Evolutionary conservation across 2,797 vertebrate genomes (phyloP), one percentile per base, ranked within the genome.

Genomic region (Enteromius trimaculatus): DNA sequence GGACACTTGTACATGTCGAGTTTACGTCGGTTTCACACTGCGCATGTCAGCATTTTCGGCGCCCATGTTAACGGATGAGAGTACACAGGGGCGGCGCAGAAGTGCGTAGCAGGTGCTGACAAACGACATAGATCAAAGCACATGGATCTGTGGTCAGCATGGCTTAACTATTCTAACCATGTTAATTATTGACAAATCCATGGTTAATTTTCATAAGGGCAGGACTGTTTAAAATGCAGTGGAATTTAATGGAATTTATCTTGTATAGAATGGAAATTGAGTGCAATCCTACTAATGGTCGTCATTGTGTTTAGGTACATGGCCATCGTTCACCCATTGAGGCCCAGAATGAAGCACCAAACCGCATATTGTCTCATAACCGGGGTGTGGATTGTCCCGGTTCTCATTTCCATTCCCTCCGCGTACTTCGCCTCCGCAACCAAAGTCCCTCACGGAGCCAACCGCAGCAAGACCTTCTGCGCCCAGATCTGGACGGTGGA

Each of bases 401-500:
- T 98, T 71, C 93, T 99, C 31, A 94, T 99, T 80, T 97, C 98
- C 14, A 96, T 99, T 83, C 98, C 98, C 0, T 97, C 98, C 0
- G 98, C 98, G 17, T 98, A 99, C 88, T 99, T 97, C 79, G 92
- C 98, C 13, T 97, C 97, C 0, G 97, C 96, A 90, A 97, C 94
- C 0, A 92, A 90, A 65, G 95, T 98, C 74, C 95, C 96, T 21
- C 93, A 95, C 17, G 94, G 94, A 83, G 92, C 84, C 49, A 87
- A 84, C 2, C 93, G 92, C 58, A 88, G 93, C 86, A 99, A 99
- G 92, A 95, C 96, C 86, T 99, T 99, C 92, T 99, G 98, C 4
- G 98, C 97, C 53, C 98, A 99, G 90, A 96, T 99, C 81, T 99
- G 98, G 98, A 95, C 97, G 0, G 97, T 98, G 72, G 97, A 99